These are phyloP conservation scores for Choloepus hoffmanni DNA, from an alignment of 2,113 vertebrate genomes.

Conservation along the genomic window DNA sequence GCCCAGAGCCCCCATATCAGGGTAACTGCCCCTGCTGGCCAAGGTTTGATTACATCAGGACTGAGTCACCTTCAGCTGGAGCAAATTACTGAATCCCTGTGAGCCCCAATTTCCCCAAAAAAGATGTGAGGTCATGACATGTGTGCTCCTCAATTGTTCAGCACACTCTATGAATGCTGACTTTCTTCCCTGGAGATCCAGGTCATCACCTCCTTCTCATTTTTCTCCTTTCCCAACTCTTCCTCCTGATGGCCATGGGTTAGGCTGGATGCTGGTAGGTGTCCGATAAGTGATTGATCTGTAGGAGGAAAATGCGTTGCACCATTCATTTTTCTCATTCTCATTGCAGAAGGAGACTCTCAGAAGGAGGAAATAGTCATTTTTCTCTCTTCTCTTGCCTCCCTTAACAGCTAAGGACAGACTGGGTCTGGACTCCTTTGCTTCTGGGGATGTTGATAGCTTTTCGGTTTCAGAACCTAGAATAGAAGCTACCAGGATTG, in stretches of 20 bases:
- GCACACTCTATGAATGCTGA: rapidly evolving
- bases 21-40: background rate
- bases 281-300: background rate
- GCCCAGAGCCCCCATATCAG: background rate
- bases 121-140: background rate
- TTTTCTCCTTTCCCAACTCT: background rate
- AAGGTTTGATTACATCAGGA: background rate
- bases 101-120: background rate
- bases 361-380: background rate
- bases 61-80: background rate
- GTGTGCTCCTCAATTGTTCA: background rate
- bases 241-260: too few species aligned
- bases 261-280: background rate
- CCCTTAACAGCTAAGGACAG: background rate
- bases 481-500: background rate
- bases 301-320: background rate
- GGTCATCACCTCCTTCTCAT: background rate
- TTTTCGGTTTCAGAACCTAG: background rate
- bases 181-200: background rate
- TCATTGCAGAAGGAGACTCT: background rate
- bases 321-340: background rate
- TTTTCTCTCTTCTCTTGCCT: background rate
- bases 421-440: background rate
- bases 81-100: background rate
- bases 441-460: background rate